phyloP scores from a whole-genome alignment of 2,888 invertebrate genomes.

The Drosophila koepferae region DNA sequence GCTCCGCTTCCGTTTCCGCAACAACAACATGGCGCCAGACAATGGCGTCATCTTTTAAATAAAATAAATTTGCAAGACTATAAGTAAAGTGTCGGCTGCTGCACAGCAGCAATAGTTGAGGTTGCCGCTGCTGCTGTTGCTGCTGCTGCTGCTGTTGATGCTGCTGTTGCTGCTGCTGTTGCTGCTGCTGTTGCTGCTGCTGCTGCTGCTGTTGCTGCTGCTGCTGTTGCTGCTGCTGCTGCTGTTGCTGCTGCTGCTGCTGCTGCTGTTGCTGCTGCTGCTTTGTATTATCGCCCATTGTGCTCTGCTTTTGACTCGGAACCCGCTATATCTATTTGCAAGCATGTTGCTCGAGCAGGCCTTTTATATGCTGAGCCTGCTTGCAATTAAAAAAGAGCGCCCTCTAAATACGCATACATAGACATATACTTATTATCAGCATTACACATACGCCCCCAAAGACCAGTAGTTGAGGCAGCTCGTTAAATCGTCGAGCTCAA shows the following conservation, averaged over 20 bases:
- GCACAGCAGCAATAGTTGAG: not conserved
- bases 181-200: not conserved
- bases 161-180: not conserved
- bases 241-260: not conserved
- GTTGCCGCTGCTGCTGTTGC: not conserved
- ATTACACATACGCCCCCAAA: constrained; percentile 19
- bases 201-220: not conserved
- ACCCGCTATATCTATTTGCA: constrained; percentile 7
- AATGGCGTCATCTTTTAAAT: constrained; percentile 46
- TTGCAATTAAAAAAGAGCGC: constrained; percentile 49
- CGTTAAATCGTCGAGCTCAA: constrained; percentile 45
- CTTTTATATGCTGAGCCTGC: constrained; percentile 16
- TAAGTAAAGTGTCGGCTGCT: constrained; percentile 34
- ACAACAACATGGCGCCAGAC: constrained; percentile 18
- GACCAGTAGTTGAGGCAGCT: constrained; percentile 14
- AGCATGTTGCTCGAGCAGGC: constrained; percentile 3
- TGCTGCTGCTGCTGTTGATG: not conserved
- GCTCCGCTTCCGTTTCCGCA: constrained; percentile 39
- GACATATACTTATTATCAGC: constrained; percentile 15
- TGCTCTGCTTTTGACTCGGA: constrained; percentile 12
- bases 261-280: not conserved
- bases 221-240: too few relatives aligned
- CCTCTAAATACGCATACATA: constrained; percentile 23
- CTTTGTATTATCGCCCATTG: constrained; percentile 9
- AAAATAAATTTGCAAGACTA: constrained; percentile 48